phyloP scores from a whole-genome alignment of 2,797 vertebrate genomes.

The Manis crassicaudata region DNA sequence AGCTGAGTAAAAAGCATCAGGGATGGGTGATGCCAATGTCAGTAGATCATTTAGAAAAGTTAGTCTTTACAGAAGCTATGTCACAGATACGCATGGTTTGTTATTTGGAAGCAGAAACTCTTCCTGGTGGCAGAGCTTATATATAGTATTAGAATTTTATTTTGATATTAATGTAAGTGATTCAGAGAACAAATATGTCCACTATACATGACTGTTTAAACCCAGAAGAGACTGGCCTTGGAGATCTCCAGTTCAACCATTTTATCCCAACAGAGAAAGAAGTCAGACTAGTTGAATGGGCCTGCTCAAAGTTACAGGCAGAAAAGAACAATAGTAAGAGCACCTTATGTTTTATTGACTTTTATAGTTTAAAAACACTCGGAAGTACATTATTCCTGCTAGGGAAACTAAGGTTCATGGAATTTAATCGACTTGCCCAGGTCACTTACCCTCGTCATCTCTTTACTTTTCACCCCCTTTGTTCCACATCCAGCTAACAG shows the following conservation, averaged over 20 bases:
- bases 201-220: not conserved
- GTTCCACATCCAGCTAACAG: not conserved
- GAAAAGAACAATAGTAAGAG: not conserved
- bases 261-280: not conserved
- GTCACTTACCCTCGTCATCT: not conserved
- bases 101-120: conserved; percentile 14
- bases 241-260: not conserved
- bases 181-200: not conserved
- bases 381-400: not conserved
- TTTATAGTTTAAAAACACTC: not conserved
- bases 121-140: not conserved
- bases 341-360: not conserved
- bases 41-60: conserved; percentile 56
- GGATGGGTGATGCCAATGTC: not conserved
- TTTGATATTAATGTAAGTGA: conserved; percentile 11
- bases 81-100: not conserved
- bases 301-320: not conserved
- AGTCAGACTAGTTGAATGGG: not conserved
- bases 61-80: not conserved
- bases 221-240: not conserved
- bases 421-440: not conserved
- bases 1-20: not conserved
- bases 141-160: not conserved
- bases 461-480: not conserved
- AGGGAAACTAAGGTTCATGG: not conserved